Evolutionary conservation across 2,888 invertebrate genomes (phyloP).

Genomic region (Anoplius nigerrimus): DNA sequence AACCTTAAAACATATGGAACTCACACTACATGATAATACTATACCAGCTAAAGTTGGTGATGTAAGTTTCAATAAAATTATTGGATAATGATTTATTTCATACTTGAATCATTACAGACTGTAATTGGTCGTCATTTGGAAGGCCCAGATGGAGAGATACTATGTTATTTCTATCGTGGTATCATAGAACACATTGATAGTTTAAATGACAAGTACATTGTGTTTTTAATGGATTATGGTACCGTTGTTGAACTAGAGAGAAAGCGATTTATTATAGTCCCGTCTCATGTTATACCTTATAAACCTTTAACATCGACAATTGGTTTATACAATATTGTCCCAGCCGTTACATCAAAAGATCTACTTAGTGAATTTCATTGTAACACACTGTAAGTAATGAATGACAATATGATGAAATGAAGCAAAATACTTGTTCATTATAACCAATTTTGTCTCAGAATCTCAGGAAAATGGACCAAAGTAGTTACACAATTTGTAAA

Average conservation of each 20-base stretch:
- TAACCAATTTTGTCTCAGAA: slow-evolving; percentile 18
- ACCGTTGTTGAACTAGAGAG: slow-evolving; percentile 35
- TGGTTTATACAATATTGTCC: slow-evolving; percentile 50
- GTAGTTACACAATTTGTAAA: slow-evolving; percentile 54
- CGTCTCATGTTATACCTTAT: slow-evolving; percentile 31
- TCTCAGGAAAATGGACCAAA: slow-evolving; percentile 55
- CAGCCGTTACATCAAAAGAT: slow-evolving; percentile 16
- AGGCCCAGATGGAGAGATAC: slow-evolving; percentile 35
- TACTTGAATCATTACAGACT: slow-evolving; percentile 30
- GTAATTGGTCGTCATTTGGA: slow-evolving; percentile 42
- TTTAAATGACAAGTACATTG: slow-evolving; percentile 22
- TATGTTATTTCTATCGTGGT: slow-evolving; percentile 51
- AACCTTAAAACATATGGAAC: slow-evolving; percentile 5
- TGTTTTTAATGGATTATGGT: slow-evolving; percentile 57
- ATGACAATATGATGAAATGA: too few species aligned
- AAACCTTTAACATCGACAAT: slow-evolving; percentile 44
- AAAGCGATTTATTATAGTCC: slow-evolving; percentile 40
- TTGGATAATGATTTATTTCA: neutral
- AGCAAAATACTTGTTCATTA: neutral
- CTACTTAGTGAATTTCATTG: too few species aligned
- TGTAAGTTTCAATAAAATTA: slow-evolving; percentile 38
- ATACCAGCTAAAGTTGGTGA: slow-evolving; percentile 40
- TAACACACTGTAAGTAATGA: too few species aligned
- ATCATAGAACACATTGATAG: slow-evolving; percentile 38
- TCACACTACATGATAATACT: neutral